These are phyloP conservation scores for Octonoba sinensis DNA, from an alignment of 2,888 invertebrate species.

Conservation along the genomic window DNA sequence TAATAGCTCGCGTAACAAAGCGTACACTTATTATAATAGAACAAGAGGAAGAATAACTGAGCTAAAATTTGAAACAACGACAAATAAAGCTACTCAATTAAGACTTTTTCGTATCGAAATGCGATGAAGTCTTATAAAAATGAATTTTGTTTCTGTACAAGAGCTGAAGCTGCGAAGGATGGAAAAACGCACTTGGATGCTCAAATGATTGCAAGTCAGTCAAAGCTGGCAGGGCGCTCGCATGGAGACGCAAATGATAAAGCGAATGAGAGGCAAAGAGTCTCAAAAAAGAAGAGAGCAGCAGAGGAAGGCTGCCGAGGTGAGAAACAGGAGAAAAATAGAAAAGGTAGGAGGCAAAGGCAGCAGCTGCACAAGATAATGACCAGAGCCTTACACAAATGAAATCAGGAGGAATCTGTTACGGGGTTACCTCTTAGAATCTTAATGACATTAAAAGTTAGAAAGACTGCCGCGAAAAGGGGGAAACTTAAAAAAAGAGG, in stretches of 20 bases:
- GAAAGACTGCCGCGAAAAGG: constrained; percentile 25
- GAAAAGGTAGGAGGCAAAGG: constrained; percentile 1
- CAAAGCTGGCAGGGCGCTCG: too few species aligned
- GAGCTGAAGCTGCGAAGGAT: too few species aligned
- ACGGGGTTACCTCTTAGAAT: constrained; percentile 40
- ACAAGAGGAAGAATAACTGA: too few species aligned
- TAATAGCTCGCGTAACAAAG: too few species aligned
- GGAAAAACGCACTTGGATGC: too few species aligned
- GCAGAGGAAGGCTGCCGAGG: neutral
- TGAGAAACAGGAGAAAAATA: constrained; percentile 9
- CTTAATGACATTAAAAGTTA: constrained; percentile 60
- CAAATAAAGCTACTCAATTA: too few species aligned
- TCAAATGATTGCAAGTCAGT: too few species aligned
- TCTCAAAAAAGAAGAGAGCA: neutral
- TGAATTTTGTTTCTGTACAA: too few species aligned
- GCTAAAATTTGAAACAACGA: too few species aligned
- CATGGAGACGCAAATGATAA: constrained; percentile 3
- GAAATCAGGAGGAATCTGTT: constrained; percentile 56
- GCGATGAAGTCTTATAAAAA: too few species aligned
- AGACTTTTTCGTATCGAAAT: too few species aligned
- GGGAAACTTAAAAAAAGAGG: constrained; percentile 22
- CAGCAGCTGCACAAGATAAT: constrained; percentile 53
- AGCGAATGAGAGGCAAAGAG: constrained; percentile 3
- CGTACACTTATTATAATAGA: too few species aligned
- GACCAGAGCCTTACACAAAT: constrained; percentile 50